Conservation (phyloP, 2,797 vertebrate species). For the Threskiornis aethiopicus region DNA sequence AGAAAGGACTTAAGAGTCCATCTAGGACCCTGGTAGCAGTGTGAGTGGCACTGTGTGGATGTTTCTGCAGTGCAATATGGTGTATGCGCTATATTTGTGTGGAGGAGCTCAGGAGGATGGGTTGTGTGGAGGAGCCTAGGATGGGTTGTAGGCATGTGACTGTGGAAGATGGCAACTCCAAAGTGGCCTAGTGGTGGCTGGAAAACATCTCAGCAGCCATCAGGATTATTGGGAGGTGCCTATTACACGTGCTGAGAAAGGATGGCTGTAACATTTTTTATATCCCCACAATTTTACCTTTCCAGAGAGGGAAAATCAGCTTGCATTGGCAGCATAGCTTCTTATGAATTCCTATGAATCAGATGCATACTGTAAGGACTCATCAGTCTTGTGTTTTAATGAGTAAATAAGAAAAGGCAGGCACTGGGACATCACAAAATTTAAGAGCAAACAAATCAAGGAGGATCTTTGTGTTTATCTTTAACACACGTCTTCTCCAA, state of each 20-base stretch:
- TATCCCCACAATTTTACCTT: neutral
- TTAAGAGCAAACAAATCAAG: neutral
- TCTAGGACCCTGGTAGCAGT: neutral
- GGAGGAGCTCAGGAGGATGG: neutral
- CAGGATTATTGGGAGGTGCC: neutral
- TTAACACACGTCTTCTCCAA: slow-evolving; percentile 73
- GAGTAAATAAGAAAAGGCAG: neutral
- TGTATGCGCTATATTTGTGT: fast-evolving
- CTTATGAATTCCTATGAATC: neutral
- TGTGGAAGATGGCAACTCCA: neutral
- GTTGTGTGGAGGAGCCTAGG: neutral
- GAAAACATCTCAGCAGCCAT: neutral
- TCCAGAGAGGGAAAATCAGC: neutral
- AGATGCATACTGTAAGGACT: neutral
- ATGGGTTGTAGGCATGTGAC: neutral
- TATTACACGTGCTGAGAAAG: neutral
- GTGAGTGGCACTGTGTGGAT: neutral
- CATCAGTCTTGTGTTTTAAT: neutral
- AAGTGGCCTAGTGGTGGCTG: neutral
- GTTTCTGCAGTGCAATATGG: neutral
- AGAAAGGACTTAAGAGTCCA: neutral
- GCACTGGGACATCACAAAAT: neutral
- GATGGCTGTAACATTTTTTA: neutral
- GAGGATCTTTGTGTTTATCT: neutral
- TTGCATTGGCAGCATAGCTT: neutral